Percentiles rank a stretch among this genome's conserved stretches.
Evolutionary conservation across 2,888 invertebrate species (phyloP).

Genomic region (Lathronympha strigana): DNA sequence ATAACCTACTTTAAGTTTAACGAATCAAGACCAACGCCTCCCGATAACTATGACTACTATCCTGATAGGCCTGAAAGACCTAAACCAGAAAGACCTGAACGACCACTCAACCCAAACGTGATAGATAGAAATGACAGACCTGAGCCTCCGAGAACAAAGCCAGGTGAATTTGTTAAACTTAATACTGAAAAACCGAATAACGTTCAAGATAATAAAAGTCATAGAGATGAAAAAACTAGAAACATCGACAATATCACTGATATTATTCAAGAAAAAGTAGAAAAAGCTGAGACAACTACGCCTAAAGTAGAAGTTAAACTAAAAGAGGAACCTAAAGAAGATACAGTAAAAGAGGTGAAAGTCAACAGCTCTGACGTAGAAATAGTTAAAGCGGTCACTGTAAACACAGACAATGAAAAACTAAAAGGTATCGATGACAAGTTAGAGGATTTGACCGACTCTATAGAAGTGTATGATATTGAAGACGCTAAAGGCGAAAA

Average conservation of each 20-base stretch:
- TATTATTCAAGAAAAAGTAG: conserved; percentile 50
- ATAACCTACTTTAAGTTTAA: conserved; percentile 82
- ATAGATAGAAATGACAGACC: conserved; percentile 24
- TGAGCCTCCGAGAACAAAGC: conserved; percentile 39
- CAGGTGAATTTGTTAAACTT: conserved; percentile 41
- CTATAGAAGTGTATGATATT: conserved; percentile 76
- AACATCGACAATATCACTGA: conserved; percentile 61
- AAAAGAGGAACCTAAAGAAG: conserved; percentile 45
- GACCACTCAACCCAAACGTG: conserved; percentile 31
- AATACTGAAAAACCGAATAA: conserved; percentile 46
- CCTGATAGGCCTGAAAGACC: conserved; percentile 28
- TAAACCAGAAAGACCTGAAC: conserved; percentile 36
- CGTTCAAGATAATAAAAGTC: conserved; percentile 51
- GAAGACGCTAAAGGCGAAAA: conserved; percentile 73
- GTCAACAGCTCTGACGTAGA: conserved; percentile 58
- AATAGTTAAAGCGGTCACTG: conserved; percentile 52
- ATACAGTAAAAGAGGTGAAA: conserved; percentile 46
- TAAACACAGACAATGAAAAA: conserved; percentile 56
- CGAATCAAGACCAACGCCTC: conserved; percentile 57
- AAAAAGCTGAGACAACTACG: conserved; percentile 47
- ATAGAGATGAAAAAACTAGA: conserved; percentile 65
- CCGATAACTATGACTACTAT: conserved; percentile 42
- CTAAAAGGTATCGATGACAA: conserved; percentile 76
- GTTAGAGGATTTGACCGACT: conserved; percentile 69
- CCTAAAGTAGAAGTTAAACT: conserved; percentile 47